Base-by-base conservation (phyloP, 2,888 invertebrate genomes). In the Caprella mutica region DNA sequence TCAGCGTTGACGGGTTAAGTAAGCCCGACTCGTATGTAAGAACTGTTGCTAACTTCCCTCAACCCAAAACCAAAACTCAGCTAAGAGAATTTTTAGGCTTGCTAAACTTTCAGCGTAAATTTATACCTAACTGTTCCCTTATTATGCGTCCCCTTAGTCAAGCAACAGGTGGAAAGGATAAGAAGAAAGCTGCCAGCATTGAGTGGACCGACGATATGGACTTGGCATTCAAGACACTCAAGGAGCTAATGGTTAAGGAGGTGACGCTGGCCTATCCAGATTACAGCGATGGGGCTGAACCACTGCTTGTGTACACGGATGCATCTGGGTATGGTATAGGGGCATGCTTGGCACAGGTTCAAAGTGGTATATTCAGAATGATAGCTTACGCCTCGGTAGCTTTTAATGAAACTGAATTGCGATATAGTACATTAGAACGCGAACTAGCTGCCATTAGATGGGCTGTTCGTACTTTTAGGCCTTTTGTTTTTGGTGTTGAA, bases 391-490 rank as follows among this genome's bases (percentile, higher is more conserved):
- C 38, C 3, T 30, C 17, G 19, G 26, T 26, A 5, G 38, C 52
- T 6, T 52, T 52, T n/a, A 52, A 52, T 17, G 21, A 52, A 9
- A 38, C 38, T 2, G 38, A 52, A 26, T 1, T 26, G 12, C 33
- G 38, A 9, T 52, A 52, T 24, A 52, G 52, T 9, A 30, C 52
- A 19, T 30, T 30, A 6, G 52, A 52, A 5, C 27, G 35, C 4
- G 52, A 52, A n/a, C 14, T 52, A 5, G 52, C 52, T 8, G 52
- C 35, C 14, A 14, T 52, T 2, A 8, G 52, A 38, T 35, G 35
- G 35, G 51, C 51, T 5, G 35, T 38, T 3, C 17, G 26, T 5
- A 38, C 8, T 14, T 52, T 38, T 24, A 3, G 38, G 4, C 35
- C 38, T 21, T 50, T 50, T 33, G 14, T 50, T 30, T 33, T 26